phyloP scores from a whole-genome alignment of 1,140 invertebrate species.

The Drosophila truncata region DNA sequence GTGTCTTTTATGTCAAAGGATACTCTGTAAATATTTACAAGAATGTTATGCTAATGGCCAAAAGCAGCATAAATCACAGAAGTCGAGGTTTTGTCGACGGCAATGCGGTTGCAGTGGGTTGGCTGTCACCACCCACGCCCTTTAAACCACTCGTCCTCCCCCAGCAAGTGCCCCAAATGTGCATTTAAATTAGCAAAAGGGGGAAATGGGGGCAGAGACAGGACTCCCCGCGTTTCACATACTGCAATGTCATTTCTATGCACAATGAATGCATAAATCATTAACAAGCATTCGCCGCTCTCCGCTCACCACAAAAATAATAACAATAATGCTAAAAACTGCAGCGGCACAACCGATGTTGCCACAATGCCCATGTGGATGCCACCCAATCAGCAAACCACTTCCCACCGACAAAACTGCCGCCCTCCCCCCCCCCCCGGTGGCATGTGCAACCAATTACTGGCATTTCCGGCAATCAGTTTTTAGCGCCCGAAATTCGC shows the following conservation, averaged over 20 bases:
- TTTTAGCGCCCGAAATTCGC: slow-evolving; percentile 59
- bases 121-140: slow-evolving; percentile 25
- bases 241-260: slow-evolving; percentile 75
- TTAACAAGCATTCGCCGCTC: slow-evolving; percentile 62
- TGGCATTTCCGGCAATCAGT: slow-evolving; percentile 76
- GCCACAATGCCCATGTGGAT: slow-evolving; percentile 74
- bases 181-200: slow-evolving; percentile 76
- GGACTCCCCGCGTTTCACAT: slow-evolving; percentile 5
- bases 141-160: background rate
- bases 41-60: slow-evolving; percentile 32
- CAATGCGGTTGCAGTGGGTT: slow-evolving; percentile 31
- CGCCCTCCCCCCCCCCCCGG: background rate
- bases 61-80: slow-evolving; percentile 50
- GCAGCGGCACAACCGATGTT: slow-evolving; percentile 59
- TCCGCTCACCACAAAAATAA: slow-evolving; percentile 68
- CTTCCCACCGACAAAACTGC: slow-evolving; percentile 9
- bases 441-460: slow-evolving; percentile 74
- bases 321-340: slow-evolving; percentile 83
- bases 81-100: slow-evolving; percentile 44
- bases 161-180: slow-evolving; percentile 72
- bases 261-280: slow-evolving; percentile 81
- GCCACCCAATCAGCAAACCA: slow-evolving; percentile 39
- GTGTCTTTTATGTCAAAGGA: background rate
- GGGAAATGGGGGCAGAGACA: no score
- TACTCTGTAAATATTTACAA: slow-evolving; percentile 10